phyloP scores from a whole-genome alignment of 2,113 vertebrate genomes.

The Mesembrinibis cayennensis region DNA sequence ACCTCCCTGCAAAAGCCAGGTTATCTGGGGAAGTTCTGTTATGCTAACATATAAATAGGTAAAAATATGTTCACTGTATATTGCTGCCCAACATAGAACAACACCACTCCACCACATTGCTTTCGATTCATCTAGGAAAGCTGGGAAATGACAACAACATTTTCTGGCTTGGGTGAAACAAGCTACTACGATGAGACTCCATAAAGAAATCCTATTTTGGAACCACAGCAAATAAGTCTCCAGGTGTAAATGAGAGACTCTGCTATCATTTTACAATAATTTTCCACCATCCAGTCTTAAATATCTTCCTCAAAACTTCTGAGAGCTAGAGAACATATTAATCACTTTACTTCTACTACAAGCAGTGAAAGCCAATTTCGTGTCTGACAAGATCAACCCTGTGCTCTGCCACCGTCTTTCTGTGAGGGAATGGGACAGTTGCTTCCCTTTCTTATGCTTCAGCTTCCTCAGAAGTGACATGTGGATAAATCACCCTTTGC shows the following conservation, averaged over 20 bases:
- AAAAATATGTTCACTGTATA: rapidly evolving
- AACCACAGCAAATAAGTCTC: background rate
- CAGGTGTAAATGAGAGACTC: background rate
- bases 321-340: background rate
- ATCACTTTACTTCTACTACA: background rate
- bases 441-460: background rate
- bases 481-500: background rate
- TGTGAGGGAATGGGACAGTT: background rate
- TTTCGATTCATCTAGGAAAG: background rate
- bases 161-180: background rate
- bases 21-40: background rate
- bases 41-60: background rate
- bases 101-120: background rate
- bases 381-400: background rate
- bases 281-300: background rate
- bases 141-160: background rate
- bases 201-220: background rate
- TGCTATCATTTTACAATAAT: background rate
- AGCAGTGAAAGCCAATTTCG: background rate
- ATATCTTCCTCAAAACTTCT: background rate
- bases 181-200: background rate
- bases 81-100: background rate
- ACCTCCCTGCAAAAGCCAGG: background rate
- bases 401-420: background rate
- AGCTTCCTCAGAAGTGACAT: background rate